Base-by-base conservation (phyloP, 1,140 invertebrate genomes). In the Musca domestica region DNA sequence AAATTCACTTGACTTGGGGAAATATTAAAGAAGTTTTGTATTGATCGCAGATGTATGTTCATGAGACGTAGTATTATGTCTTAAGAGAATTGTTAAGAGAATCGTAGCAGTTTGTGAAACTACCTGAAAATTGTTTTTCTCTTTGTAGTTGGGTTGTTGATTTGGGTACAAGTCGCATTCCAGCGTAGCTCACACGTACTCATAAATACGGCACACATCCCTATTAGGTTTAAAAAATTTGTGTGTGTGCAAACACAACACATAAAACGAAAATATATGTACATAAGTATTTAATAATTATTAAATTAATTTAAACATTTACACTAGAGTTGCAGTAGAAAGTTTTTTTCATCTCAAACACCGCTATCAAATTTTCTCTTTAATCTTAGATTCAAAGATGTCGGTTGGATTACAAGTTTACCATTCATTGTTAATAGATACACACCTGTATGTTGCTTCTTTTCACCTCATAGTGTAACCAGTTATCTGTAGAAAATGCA, bases 401-500 rank as follows among this genome's bases (percentile, higher is more conserved):
- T 67, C 41, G 52, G 66, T 48, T 52, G 69, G 48, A 30, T 69
- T 20, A 65, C 47, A 22, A 41, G 69, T 69, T 68, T 70, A 5
- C 12, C 34, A 64, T 56, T 68, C 34, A 47, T n/a, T 65, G 48
- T 41, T 41, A 41, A 41, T 41, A 17, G 64, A 52, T 46, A 76
- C 75, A 85, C 88, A 95, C 92, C 91, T 94, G 89, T 76, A 95
- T 94, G 81, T 89, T 89, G 71, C 88, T 89, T 72, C 94, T 86
- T 82, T 93, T 92, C 69, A 97, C 94, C 84, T 95, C 92, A 73
- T 94, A 92, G 82, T 93, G 92, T 72, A 95, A 86, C 95, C 95
- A 96, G 85, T 96, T 96, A 85, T 97, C 95, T 78, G 95, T 96
- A 74, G 93, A 92, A 83, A 97, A 96, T 71, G 94, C 92, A 80